These are phyloP conservation scores for Barbus barbus DNA, from an alignment of 2,113 vertebrate species.

Conservation along the genomic window DNA sequence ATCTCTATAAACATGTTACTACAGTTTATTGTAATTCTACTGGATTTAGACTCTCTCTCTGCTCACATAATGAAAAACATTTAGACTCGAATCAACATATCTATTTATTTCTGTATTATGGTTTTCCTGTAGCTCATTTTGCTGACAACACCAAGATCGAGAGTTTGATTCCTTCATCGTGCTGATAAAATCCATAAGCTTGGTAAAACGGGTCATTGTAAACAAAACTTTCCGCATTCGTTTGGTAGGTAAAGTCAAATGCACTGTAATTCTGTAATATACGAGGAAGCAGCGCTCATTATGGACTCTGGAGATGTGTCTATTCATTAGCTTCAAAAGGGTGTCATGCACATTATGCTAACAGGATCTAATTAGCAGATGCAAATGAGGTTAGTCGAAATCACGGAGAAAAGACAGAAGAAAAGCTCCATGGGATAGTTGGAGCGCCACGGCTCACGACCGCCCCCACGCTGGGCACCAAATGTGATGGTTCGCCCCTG, in stretches of 20 bases:
- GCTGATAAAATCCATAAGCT: background rate
- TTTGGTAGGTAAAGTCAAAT: background rate
- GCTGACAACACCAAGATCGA: background rate
- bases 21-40: background rate
- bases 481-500: conserved; percentile 85
- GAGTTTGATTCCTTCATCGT: background rate
- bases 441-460: conserved; percentile 80
- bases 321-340: conserved; percentile 85
- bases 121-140: background rate
- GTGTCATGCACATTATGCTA: conserved; percentile 86
- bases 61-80: background rate
- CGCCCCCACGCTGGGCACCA: conserved; percentile 83
- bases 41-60: background rate
- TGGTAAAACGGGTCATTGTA: background rate
- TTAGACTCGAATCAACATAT: background rate
- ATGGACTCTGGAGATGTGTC: conserved; percentile 82
- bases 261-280: conserved; percentile 5
- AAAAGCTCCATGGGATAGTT: conserved; percentile 83
- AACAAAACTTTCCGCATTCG: background rate
- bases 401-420: conserved; percentile 78
- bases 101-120: background rate
- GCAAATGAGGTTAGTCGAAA: conserved; percentile 83
- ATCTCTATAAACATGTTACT: background rate
- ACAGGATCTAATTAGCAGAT: conserved; percentile 86
- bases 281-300: conserved; percentile 73